phyloP scores from a whole-genome alignment of 2,113 vertebrate genomes.

The Oxygymnocypris stewartii region DNA sequence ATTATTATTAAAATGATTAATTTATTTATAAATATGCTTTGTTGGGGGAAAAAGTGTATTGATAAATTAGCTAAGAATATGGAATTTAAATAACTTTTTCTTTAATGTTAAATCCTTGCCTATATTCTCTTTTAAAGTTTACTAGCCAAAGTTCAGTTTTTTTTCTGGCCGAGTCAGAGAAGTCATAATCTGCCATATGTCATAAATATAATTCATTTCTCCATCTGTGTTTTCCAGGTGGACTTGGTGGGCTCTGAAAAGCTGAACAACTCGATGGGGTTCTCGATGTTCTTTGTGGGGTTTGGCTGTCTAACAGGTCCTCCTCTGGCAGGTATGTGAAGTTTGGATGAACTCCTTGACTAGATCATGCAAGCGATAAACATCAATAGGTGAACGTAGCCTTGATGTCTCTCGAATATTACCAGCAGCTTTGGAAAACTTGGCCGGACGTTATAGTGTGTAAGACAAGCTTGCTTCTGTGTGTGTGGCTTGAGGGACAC shows the following conservation, averaged over 20 bases:
- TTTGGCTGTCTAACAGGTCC: conserved; percentile 84
- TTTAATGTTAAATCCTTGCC: background rate
- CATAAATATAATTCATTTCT: background rate
- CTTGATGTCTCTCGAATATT: background rate
- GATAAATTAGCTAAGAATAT: background rate
- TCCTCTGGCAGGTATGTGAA: conserved; percentile 86
- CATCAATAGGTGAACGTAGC: background rate
- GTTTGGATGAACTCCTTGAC: background rate
- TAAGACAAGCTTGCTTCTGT: conserved; percentile 2
- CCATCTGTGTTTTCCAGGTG: conserved; percentile 73
- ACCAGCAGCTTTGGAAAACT: background rate
- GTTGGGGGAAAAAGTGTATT: background rate
- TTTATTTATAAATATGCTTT: too few relatives aligned
- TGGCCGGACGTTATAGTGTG: background rate
- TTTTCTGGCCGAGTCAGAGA: background rate
- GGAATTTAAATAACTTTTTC: background rate
- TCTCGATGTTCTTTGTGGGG: conserved; percentile 88
- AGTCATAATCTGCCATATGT: background rate
- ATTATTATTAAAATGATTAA: too few relatives aligned
- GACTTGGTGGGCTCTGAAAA: conserved; percentile 81
- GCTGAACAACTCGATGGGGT: conserved; percentile 85
- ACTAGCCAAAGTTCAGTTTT: background rate
- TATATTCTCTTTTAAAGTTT: background rate
- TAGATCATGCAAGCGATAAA: background rate
- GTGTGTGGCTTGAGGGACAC: background rate